These are phyloP conservation scores for Bilobella aurantiaca DNA, from an alignment of 1,140 invertebrate species.

Conservation along the genomic window DNA sequence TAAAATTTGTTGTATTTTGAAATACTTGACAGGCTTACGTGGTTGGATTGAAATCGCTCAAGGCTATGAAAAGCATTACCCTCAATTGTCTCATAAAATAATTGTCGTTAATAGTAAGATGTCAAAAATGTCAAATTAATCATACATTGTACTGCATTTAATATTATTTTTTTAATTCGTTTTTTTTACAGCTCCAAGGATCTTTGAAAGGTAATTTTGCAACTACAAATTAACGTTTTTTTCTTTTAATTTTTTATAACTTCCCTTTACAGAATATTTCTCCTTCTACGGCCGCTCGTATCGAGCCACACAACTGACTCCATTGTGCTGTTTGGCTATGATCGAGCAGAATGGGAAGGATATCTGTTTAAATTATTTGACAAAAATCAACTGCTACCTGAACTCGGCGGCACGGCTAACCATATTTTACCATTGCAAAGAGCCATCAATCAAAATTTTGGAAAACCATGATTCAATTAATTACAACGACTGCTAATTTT, in stretches of 20 bases:
- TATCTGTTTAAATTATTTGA: background rate
- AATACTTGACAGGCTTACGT: background rate
- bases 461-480: background rate
- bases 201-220: background rate
- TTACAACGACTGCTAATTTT: background rate
- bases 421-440: background rate
- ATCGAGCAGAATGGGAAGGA: background rate
- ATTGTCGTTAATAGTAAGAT: background rate
- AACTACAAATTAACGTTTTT: background rate
- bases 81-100: background rate
- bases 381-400: background rate
- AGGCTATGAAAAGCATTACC: background rate
- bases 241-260: background rate
- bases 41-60: background rate
- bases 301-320: background rate
- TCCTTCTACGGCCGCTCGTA: background rate
- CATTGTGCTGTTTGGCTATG: slow-evolving; percentile 7
- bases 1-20: too few relatives aligned
- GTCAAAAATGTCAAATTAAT: background rate
- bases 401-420: background rate
- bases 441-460: background rate
- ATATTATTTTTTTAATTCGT: too few relatives aligned
- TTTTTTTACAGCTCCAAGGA: background rate
- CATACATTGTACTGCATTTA: background rate
- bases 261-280: background rate